Conservation (phyloP, 2,797 vertebrate species). For the Novumbra hubbsi region DNA sequence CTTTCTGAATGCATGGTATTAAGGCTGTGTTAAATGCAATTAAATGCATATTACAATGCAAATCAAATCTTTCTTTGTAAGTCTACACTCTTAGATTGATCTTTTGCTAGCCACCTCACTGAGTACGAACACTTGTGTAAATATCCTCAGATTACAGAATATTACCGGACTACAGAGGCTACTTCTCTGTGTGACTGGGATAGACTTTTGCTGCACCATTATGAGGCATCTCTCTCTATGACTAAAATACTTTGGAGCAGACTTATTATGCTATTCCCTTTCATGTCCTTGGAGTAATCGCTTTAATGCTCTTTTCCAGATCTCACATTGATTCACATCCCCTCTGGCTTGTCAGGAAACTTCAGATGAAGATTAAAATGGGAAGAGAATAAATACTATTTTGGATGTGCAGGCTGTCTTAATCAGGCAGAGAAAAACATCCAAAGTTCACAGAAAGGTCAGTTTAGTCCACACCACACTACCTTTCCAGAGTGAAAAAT, state of each 20-base stretch:
- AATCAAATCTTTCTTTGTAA: too few relatives aligned
- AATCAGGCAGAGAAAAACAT: constrained; percentile 68
- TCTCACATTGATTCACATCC: constrained; percentile 71
- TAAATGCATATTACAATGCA: too few relatives aligned
- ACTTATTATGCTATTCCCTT: constrained; percentile 77
- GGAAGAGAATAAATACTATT: constrained; percentile 64
- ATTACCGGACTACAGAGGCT: constrained; percentile 6
- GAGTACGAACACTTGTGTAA: too few relatives aligned
- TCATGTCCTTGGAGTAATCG: constrained; percentile 77
- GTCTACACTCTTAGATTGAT: too few relatives aligned
- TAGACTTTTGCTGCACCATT: constrained; percentile 34
- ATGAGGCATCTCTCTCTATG: constrained; percentile 68
- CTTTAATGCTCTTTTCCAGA: constrained; percentile 71
- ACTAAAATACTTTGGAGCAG: constrained; percentile 70
- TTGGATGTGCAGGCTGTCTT: constrained; percentile 67
- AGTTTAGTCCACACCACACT: constrained; percentile 23
- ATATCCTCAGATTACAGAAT: too few relatives aligned
- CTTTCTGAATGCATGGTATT: too few relatives aligned
- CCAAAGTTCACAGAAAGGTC: constrained; percentile 64
- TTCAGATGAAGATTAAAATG: constrained; percentile 74
- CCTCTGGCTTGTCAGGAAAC: constrained; percentile 71
- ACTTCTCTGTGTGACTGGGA: constrained; percentile 26
- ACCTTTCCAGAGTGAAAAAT: not conserved
- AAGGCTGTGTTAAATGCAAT: too few relatives aligned
- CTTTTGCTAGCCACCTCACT: too few relatives aligned